These are phyloP conservation scores for Caenorhabditis wallacei DNA, from an alignment of 2,888 invertebrate species.

Conservation along the genomic window DNA sequence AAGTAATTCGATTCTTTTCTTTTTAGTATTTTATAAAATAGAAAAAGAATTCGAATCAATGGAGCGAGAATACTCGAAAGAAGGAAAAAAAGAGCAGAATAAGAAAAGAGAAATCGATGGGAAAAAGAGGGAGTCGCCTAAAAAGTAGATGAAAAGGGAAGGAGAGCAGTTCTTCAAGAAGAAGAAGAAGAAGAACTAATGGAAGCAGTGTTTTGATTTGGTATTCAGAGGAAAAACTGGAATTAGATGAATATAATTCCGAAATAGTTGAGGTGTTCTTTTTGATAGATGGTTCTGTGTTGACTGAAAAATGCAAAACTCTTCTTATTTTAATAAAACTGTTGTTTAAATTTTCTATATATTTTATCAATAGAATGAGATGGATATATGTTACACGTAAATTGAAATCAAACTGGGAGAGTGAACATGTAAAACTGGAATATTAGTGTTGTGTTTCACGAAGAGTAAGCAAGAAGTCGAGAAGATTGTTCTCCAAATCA, in stretches of 20 bases:
- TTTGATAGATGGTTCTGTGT: not conserved
- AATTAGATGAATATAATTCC: too few relatives aligned
- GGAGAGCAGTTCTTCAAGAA: not conserved
- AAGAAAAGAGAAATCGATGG: conserved; percentile 42
- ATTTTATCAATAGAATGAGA: not conserved
- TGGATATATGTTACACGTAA: conserved; percentile 27
- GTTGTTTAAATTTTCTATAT: not conserved
- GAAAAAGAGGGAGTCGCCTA: conserved; percentile 3
- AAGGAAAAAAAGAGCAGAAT: conserved; percentile 2
- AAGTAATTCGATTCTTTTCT: not conserved
- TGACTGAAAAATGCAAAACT: not conserved
- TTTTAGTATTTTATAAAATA: not conserved
- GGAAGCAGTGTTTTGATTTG: too few relatives aligned
- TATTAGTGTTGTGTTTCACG: conserved; percentile 45
- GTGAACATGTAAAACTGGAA: not conserved
- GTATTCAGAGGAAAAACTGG: too few relatives aligned
- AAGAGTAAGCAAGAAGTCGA: conserved; percentile 59
- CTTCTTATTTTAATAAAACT: not conserved
- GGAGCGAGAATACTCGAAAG: conserved; percentile 9
- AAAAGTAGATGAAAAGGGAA: conserved; percentile 9
- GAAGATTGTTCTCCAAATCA: conserved; percentile 60
- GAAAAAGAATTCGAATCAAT: not conserved
- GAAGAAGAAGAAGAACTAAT: too few relatives aligned
- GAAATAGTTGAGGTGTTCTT: not conserved
- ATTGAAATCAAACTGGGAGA: not conserved